phyloP scores from a whole-genome alignment of 2,797 vertebrate species.

The Sebastes paucispinis region DNA sequence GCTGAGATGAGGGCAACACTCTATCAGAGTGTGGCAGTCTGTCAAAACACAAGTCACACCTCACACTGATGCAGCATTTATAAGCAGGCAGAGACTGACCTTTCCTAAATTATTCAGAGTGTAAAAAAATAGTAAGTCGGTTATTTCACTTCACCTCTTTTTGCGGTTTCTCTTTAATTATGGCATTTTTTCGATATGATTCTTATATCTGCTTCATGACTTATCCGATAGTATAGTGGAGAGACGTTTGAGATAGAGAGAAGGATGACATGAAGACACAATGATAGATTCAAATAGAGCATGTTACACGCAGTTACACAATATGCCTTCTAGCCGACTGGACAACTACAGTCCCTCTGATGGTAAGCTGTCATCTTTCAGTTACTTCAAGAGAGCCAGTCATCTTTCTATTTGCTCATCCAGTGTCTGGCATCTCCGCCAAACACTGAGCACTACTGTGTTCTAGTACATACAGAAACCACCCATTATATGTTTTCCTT shows the following conservation, averaged over 20 bases:
- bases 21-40: slow-evolving; percentile 47
- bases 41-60: slow-evolving; percentile 61
- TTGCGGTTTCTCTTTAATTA: neutral
- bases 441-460: neutral
- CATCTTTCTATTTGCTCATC: slow-evolving; percentile 50
- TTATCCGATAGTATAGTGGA: neutral
- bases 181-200: neutral
- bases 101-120: slow-evolving; percentile 25
- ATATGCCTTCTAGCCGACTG: slow-evolving; percentile 30
- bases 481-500: neutral
- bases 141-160: neutral
- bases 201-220: neutral
- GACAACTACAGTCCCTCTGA: slow-evolving; percentile 29
- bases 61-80: slow-evolving; percentile 38
- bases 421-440: neutral
- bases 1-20: slow-evolving; percentile 22
- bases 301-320: slow-evolving; percentile 46
- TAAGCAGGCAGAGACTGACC: slow-evolving; percentile 23
- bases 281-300: slow-evolving; percentile 38
- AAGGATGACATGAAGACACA: slow-evolving; percentile 8
- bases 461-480: neutral
- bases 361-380: slow-evolving; percentile 42
- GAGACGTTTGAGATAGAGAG: neutral
- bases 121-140: neutral
- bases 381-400: slow-evolving; percentile 16